phyloP scores from a whole-genome alignment of 2,888 invertebrate genomes.

The Acleris holmiana region DNA sequence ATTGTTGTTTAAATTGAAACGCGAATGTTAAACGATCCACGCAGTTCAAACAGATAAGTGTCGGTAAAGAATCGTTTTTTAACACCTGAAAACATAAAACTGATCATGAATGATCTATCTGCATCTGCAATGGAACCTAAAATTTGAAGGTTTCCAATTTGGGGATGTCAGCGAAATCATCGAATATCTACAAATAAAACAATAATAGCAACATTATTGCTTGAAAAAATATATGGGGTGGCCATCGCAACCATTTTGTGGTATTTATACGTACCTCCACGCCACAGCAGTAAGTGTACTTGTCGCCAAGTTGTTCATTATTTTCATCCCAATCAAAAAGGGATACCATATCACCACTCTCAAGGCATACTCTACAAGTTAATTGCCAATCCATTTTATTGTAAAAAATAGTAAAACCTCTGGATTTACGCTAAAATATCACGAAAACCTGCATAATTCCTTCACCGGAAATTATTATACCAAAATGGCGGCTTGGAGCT shows the following conservation, averaged over 20 bases:
- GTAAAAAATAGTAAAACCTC: conserved; percentile 38
- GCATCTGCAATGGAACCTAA: conserved; percentile 40
- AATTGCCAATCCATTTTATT: conserved; percentile 81
- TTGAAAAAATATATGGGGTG: conserved; percentile 79
- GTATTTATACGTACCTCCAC: conserved; percentile 79
- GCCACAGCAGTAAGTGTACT: conserved; percentile 78
- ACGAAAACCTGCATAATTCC: conserved; percentile 56
- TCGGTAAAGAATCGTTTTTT: conserved; percentile 76
- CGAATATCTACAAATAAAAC: conserved; percentile 65
- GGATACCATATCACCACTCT: conserved; percentile 81
- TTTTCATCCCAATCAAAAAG: conserved; percentile 84
- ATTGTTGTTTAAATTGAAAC: conserved; percentile 80
- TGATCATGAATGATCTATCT: conserved; percentile 14
- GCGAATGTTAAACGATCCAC: conserved; percentile 78
- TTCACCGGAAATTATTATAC: conserved; percentile 61
- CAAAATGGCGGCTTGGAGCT: conserved; percentile 56
- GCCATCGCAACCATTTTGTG: conserved; percentile 84
- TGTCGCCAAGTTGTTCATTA: conserved; percentile 81
- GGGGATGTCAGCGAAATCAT: conserved; percentile 78
- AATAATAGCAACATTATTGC: conserved; percentile 82
- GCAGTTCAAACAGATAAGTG: conserved; percentile 78
- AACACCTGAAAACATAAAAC: conserved; percentile 63
- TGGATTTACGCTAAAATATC: conserved; percentile 45
- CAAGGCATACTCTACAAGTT: conserved; percentile 80
- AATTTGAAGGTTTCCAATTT: conserved; percentile 47